A percentile compares a stretch with the other conserved stretches of the same genome.
Evolutionary conservation across 2,797 vertebrate genomes (phyloP).

Genomic region (Yasuhikotakia modesta): DNA sequence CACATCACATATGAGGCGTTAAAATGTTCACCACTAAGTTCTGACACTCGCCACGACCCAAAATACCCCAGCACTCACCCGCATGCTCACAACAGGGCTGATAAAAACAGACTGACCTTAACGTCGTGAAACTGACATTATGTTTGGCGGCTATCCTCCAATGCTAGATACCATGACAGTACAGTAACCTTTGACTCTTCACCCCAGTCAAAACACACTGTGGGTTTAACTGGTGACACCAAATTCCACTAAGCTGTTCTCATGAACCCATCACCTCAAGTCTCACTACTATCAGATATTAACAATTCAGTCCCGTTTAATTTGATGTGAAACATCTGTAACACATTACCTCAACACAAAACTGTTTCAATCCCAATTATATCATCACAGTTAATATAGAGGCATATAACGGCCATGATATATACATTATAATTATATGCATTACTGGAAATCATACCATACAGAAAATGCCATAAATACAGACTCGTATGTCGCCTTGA

Average conservation of each 20-base stretch:
- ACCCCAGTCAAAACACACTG: neutral
- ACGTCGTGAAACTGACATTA: slow-evolving; percentile 40
- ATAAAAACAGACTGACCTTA: slow-evolving; percentile 50
- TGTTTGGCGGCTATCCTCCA: neutral
- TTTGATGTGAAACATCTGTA: neutral
- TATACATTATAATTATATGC: no score
- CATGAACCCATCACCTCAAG: neutral
- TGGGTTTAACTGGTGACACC: slow-evolving; percentile 12
- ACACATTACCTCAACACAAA: no score
- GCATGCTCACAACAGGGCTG: slow-evolving; percentile 8
- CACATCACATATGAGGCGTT: neutral
- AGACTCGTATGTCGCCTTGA: neutral
- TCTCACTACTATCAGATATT: neutral
- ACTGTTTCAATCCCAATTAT: no score
- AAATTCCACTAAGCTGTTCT: neutral
- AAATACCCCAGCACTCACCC: slow-evolving; percentile 28
- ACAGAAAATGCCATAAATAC: neutral
- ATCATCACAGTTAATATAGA: no score
- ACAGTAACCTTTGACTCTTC: slow-evolving; percentile 23
- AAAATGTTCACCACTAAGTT: slow-evolving; percentile 5
- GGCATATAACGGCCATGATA: neutral
- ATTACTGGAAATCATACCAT: neutral
- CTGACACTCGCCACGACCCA: neutral
- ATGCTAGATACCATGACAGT: slow-evolving; percentile 1
- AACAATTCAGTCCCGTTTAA: neutral